Evolutionary conservation across 2,797 vertebrate genomes (phyloP).

Genomic region (Fringilla coelebs): DNA sequence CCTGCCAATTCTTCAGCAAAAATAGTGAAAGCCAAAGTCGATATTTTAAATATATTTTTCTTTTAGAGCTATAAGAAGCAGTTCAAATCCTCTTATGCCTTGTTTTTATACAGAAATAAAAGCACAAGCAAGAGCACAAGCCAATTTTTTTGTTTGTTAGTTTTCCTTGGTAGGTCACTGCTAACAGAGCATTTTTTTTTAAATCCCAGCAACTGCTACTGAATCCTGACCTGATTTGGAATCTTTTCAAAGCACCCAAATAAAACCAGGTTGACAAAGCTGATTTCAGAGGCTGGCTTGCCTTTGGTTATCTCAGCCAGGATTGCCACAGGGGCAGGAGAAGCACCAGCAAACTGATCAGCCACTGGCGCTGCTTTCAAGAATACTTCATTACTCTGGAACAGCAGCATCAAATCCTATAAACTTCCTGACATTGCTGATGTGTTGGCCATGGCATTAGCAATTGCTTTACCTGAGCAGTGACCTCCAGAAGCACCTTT

Average conservation of each 20-base stretch:
- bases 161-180: conserved; percentile 6
- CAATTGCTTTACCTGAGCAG: neutral
- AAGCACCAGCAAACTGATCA: neutral
- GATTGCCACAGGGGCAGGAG: neutral
- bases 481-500: neutral
- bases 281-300: neutral
- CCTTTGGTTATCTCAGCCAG: neutral
- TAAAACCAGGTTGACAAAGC: conserved; percentile 8
- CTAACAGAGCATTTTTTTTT: neutral
- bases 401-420: neutral
- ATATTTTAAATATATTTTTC: neutral
- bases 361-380: neutral
- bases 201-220: neutral
- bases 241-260: neutral
- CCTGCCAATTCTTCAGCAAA: neutral
- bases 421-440: neutral
- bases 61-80: neutral
- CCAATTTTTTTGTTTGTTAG: neutral
- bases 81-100: neutral
- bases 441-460: neutral
- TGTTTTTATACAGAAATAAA: neutral
- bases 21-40: neutral
- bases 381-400: neutral
- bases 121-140: neutral
- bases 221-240: conserved; percentile 26